Percentiles rank a stretch among this genome's conserved stretches.
Evolutionary conservation across 2,888 invertebrate genomes (phyloP).

Genomic region (Hirtodrosophila histrioides): DNA sequence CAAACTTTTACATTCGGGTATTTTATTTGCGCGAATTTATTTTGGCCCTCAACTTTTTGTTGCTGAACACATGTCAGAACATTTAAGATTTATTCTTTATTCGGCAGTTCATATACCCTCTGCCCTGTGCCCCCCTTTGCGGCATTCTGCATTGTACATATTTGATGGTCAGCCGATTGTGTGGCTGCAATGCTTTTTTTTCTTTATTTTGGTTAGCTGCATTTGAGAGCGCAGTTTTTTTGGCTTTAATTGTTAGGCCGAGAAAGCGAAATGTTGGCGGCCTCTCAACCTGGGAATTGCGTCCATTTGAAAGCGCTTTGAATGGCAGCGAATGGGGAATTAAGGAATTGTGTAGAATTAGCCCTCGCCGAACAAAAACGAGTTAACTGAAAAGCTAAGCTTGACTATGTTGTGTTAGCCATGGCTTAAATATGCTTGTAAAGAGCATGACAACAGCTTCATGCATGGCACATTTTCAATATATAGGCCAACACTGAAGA

Average conservation of each 20-base stretch:
- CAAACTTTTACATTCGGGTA: constrained; percentile 34
- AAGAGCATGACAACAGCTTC: too few relatives aligned
- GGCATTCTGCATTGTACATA: constrained; percentile 29
- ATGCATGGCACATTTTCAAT: too few relatives aligned
- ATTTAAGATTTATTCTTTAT: constrained; percentile 71
- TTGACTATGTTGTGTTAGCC: neutral
- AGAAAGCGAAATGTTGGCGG: neutral
- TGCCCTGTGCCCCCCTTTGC: constrained; percentile 21
- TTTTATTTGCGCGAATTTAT: constrained; percentile 49
- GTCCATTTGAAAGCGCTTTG: constrained; percentile 63
- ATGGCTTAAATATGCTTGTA: constrained; percentile 3
- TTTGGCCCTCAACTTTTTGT: constrained; percentile 30
- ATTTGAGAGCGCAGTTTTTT: constrained; percentile 31
- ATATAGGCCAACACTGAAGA: too few relatives aligned
- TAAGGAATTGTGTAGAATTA: constrained; percentile 38
- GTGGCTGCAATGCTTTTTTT: constrained; percentile 57
- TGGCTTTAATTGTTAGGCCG: constrained; percentile 58
- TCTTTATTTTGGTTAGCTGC: constrained; percentile 58
- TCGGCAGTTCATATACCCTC: constrained; percentile 5
- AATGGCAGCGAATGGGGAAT: constrained; percentile 33
- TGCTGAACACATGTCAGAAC: constrained; percentile 65
- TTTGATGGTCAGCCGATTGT: neutral
- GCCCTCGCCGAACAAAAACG: constrained; percentile 2
- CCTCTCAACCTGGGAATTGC: constrained; percentile 4
- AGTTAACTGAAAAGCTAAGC: neutral